These are phyloP conservation scores for Esox masquinongy DNA, from an alignment of 2,797 vertebrate species.

Conservation along the genomic window DNA sequence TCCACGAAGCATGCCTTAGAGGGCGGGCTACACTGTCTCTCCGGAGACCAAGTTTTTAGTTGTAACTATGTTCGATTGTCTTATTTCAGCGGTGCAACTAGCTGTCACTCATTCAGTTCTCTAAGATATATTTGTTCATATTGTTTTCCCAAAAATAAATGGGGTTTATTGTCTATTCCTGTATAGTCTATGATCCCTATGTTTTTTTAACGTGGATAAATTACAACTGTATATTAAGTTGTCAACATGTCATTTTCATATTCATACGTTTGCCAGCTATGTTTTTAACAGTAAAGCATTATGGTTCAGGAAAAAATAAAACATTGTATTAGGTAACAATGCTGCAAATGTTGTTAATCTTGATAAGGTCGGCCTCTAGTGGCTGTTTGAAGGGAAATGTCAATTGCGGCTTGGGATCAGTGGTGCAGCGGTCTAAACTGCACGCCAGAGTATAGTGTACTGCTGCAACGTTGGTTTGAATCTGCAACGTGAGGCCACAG, in stretches of 20 bases:
- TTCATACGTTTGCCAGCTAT: not conserved
- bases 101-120: conserved; percentile 11
- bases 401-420: too few relatives aligned
- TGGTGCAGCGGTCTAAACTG: too few relatives aligned
- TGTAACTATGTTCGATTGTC: not conserved
- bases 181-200: not conserved
- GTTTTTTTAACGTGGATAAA: not conserved
- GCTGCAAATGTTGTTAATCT: not conserved
- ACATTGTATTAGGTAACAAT: not conserved
- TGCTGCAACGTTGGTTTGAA: too few relatives aligned
- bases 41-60: not conserved
- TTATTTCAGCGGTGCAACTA: not conserved
- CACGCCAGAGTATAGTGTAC: too few relatives aligned
- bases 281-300: not conserved
- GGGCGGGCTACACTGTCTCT: conserved; percentile 16
- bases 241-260: not conserved
- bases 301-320: not conserved
- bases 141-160: not conserved
- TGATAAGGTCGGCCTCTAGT: conserved; percentile 9
- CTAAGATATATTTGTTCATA: not conserved
- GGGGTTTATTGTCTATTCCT: not conserved
- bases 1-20: not conserved
- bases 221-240: not conserved
- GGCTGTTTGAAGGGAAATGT: not conserved
- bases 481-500: too few relatives aligned